These are phyloP conservation scores for Empidonax traillii DNA, from an alignment of 2,113 vertebrate genomes.

Conservation along the genomic window DNA sequence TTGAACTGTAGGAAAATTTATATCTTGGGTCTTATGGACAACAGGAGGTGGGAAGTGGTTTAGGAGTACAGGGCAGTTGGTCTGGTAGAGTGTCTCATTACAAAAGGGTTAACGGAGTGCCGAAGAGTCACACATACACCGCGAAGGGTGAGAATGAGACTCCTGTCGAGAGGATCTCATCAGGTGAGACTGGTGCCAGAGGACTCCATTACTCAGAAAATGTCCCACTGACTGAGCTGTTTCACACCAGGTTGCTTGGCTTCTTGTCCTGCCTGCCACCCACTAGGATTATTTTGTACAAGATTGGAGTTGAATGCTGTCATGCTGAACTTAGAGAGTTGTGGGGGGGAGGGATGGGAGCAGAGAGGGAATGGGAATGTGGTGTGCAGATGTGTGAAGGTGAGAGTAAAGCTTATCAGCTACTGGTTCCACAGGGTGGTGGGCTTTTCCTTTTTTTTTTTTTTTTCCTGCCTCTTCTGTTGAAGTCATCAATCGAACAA, in stretches of 20 bases:
- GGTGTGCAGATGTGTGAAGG: conserved; percentile 56
- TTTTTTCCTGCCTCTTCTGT: neutral
- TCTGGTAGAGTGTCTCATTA: neutral
- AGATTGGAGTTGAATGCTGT: neutral
- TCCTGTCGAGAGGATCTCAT: neutral
- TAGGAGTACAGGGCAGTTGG: neutral
- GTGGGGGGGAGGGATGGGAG: neutral
- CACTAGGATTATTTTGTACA: neutral
- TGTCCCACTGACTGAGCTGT: neutral
- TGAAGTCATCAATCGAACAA: neutral
- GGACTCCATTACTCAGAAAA: neutral
- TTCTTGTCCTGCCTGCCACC: neutral
- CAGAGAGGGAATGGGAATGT: conserved; percentile 9
- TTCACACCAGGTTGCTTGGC: neutral
- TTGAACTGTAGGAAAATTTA: neutral
- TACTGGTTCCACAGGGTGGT: conserved; percentile 31
- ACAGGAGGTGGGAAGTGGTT: neutral
- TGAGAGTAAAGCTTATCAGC: conserved; percentile 60
- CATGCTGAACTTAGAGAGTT: neutral
- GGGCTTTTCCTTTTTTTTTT: neutral
- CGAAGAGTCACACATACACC: neutral
- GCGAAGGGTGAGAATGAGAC: neutral
- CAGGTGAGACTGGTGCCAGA: neutral
- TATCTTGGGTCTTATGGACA: neutral
- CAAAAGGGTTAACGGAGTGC: neutral